Percentiles rank a stretch among this genome's conserved stretches.
Evolutionary conservation across 2,888 invertebrate genomes (phyloP).

Genomic region (Dendrolimus houi): DNA sequence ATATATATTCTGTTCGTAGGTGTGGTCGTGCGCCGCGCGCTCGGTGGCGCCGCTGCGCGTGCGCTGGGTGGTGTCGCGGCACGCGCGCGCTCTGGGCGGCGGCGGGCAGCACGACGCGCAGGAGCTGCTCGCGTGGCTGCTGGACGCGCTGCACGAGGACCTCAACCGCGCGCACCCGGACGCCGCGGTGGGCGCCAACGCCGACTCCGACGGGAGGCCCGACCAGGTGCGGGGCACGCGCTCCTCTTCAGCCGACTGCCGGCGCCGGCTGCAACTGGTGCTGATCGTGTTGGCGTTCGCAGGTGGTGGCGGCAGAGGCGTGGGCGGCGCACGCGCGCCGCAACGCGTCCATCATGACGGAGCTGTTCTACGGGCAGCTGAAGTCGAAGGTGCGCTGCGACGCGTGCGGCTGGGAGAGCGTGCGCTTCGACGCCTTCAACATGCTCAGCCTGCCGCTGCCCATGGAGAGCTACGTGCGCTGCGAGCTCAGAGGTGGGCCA

Average conservation of each 20-base stretch:
- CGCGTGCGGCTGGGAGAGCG: conserved; percentile 88
- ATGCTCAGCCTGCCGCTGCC: conserved; percentile 92
- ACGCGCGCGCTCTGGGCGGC: conserved; percentile 90
- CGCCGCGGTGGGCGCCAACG: conserved; percentile 44
- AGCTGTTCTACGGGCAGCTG: conserved; percentile 93
- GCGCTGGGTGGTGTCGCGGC: conserved; percentile 89
- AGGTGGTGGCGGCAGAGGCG: conserved; percentile 81
- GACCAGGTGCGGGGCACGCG: conserved; percentile 81
- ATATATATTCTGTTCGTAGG: conserved; percentile 44
- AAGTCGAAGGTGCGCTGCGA: conserved; percentile 91
- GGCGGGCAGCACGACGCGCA: conserved; percentile 96
- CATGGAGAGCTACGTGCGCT: conserved; percentile 88
- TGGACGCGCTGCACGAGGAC: conserved; percentile 95
- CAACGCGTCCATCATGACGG: conserved; percentile 92
- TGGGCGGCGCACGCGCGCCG: conserved; percentile 89
- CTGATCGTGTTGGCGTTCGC: no score
- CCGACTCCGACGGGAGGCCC: conserved; percentile 67
- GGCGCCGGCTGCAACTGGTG: no score
- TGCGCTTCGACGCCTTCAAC: conserved; percentile 95
- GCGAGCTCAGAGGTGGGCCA: conserved; percentile 82
- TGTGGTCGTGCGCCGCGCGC: conserved; percentile 89
- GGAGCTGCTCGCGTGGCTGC: conserved; percentile 92
- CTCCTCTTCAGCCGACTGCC: conserved; percentile 53
- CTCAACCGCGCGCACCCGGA: conserved; percentile 81
- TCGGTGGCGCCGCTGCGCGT: conserved; percentile 93